Evolutionary conservation across 2,113 vertebrate species (phyloP).

Genomic region (Phalacrocorax pelagicus): DNA sequence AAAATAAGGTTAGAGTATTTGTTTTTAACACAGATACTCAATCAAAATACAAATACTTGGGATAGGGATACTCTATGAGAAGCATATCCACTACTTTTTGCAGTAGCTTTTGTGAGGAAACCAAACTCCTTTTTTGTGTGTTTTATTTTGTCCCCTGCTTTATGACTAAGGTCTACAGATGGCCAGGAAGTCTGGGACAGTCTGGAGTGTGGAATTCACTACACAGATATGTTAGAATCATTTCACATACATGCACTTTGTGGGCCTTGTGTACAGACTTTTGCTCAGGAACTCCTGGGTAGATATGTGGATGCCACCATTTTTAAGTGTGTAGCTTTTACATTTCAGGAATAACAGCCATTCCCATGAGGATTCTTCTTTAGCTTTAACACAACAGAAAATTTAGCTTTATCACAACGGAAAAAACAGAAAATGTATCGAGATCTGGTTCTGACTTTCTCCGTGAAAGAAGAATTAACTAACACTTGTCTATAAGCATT

Average conservation of each 20-base stretch:
- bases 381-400: neutral
- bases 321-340: neutral
- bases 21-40: neutral
- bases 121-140: rapidly evolving
- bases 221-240: neutral
- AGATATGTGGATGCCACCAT: neutral
- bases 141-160: neutral
- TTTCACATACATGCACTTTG: neutral
- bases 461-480: neutral
- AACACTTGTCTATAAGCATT: neutral
- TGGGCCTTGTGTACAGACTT: neutral
- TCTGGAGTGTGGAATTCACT: neutral
- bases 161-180: neutral
- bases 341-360: neutral
- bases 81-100: neutral
- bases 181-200: neutral
- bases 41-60: neutral
- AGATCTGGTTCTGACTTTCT: neutral
- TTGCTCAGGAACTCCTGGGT: neutral
- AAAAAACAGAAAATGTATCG: neutral
- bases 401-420: neutral
- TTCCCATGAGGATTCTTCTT: neutral
- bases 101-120: neutral
- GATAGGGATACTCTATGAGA: neutral
- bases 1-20: neutral